These are phyloP conservation scores for Hypomecis punctinalis DNA, from an alignment of 2,888 invertebrate genomes.

Conservation along the genomic window DNA sequence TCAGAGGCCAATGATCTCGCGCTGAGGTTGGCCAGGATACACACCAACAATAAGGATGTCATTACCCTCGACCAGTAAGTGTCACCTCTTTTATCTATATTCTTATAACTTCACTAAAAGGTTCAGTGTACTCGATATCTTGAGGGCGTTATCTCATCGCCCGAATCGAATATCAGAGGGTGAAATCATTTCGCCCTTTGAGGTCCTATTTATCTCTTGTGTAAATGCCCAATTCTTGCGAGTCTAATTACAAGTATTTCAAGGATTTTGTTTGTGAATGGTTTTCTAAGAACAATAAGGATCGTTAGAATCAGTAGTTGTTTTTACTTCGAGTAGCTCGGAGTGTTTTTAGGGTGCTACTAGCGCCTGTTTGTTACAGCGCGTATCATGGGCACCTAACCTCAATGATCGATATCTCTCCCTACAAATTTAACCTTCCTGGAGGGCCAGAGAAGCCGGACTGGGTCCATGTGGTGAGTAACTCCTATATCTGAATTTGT, in stretches of 20 bases:
- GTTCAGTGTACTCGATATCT: constrained; percentile 24
- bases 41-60: constrained; percentile 95
- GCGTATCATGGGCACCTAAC: constrained; percentile 99
- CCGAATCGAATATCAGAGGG: constrained; percentile 6
- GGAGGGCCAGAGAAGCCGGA: constrained; percentile 93
- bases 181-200: constrained; percentile 1
- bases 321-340: constrained; percentile 65
- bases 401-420: constrained; percentile 98
- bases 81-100: constrained; percentile 36
- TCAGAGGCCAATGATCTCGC: constrained; percentile 99
- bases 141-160: constrained; percentile 19
- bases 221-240: background rate
- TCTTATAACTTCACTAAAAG: constrained; percentile 20
- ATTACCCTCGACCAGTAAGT: constrained; percentile 99
- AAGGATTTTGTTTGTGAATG: constrained; percentile 1
- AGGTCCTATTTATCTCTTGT: constrained; percentile 3
- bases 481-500: constrained; percentile 33
- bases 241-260: constrained; percentile 2
- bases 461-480: constrained; percentile 94
- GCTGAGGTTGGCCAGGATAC: constrained; percentile 93
- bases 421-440: constrained; percentile 98
- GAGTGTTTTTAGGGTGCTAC: constrained; percentile 79
- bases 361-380: constrained; percentile 89
- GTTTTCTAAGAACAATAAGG: constrained; percentile 7
- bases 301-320: constrained; percentile 19